phyloP scores from a whole-genome alignment of 2,113 vertebrate species.

The Ceyx margarethae region DNA sequence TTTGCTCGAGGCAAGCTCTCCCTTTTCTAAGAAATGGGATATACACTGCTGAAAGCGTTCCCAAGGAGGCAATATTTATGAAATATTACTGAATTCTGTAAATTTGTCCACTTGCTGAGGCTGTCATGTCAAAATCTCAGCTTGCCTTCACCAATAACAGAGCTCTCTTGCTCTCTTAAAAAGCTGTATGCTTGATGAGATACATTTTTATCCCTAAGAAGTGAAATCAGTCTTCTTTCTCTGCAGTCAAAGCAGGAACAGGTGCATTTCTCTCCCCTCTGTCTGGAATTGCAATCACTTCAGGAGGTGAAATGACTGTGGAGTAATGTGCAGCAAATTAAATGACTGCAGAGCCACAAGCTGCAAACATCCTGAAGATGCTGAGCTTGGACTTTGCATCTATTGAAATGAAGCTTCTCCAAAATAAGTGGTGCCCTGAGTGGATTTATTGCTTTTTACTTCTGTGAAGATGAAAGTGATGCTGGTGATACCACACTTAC shows the following conservation, averaged over 20 bases:
- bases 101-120: not conserved
- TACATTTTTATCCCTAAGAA: not conserved
- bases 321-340: not conserved
- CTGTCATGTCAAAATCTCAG: not conserved
- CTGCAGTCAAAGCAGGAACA: not conserved
- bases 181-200: rapidly evolving
- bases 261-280: not conserved
- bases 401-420: not conserved
- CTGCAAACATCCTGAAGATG: not conserved
- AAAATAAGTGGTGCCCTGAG: not conserved
- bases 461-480: not conserved
- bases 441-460: not conserved
- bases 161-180: not conserved
- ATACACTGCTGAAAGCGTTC: not conserved
- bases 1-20: not conserved
- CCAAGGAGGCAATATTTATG: not conserved
- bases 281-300: not conserved
- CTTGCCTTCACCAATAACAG: not conserved
- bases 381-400: not conserved
- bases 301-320: not conserved
- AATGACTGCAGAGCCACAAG: not conserved
- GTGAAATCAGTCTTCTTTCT: not conserved
- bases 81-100: not conserved
- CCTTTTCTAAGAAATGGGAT: not conserved
- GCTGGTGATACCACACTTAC: not conserved